phyloP scores from a whole-genome alignment of 2,888 invertebrate genomes.

The Luffia ferchaultella region DNA sequence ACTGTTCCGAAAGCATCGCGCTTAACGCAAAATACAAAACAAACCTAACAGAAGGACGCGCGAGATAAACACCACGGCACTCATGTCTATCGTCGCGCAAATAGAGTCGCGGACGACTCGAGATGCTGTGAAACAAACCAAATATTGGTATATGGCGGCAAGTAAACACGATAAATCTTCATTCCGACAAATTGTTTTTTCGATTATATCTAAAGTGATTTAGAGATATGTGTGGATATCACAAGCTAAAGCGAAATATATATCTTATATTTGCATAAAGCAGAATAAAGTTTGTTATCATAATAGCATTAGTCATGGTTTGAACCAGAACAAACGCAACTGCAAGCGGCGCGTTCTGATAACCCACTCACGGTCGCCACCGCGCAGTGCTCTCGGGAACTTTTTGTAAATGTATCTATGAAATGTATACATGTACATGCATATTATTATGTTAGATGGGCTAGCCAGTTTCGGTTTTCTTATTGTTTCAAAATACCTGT shows the following conservation, averaged over 20 bases:
- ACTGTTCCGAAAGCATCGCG: too few relatives aligned
- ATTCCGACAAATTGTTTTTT: too few relatives aligned
- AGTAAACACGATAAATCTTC: too few relatives aligned
- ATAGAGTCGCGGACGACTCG: not conserved
- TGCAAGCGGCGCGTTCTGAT: too few relatives aligned
- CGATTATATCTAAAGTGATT: too few relatives aligned
- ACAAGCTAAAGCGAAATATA: too few relatives aligned
- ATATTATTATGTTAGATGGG: too few relatives aligned
- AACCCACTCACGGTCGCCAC: not conserved
- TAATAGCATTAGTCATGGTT: not conserved
- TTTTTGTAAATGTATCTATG: not conserved
- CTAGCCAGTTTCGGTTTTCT: too few relatives aligned
- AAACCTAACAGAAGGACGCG: not conserved
- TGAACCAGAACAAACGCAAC: not conserved
- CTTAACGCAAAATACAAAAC: not conserved
- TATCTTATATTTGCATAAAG: too few relatives aligned
- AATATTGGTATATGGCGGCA: not conserved
- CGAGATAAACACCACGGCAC: not conserved
- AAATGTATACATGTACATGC: not conserved
- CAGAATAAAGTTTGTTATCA: not conserved
- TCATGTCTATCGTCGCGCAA: not conserved
- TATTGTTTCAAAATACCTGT: slow-evolving; percentile 36
- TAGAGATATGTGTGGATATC: too few relatives aligned
- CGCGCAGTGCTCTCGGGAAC: not conserved
- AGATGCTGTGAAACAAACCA: not conserved